A percentile compares a stretch with the other conserved stretches of the same genome.
Conservation (phyloP, 2,888 invertebrate genomes). For the Mesorhabditis sp. region DNA sequence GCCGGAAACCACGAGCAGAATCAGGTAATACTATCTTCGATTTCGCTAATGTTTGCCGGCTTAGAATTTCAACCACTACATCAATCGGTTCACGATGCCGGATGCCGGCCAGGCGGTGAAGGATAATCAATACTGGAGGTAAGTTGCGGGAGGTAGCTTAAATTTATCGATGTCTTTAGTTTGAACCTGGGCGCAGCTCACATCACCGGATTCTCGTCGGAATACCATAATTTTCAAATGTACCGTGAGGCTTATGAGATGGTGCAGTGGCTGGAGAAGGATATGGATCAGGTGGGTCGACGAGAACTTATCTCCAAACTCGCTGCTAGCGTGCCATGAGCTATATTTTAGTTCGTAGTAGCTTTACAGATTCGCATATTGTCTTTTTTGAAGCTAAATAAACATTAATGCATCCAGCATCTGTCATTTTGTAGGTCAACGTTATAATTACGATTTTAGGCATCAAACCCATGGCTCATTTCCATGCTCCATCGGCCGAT, state of each 20-base stretch:
- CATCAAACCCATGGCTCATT: background rate
- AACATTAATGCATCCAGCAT: background rate
- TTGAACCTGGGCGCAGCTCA: background rate
- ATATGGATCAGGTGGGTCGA: background rate
- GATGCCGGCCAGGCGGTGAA: background rate
- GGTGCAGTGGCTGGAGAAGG: background rate
- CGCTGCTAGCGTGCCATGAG: too few relatives aligned
- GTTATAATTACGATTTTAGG: background rate
- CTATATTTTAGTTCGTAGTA: too few relatives aligned
- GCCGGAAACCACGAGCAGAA: background rate
- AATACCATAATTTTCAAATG: background rate
- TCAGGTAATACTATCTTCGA: background rate
- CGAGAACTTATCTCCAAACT: too few relatives aligned
- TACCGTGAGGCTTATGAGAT: background rate
- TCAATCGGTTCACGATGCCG: background rate
- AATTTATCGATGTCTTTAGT: background rate
- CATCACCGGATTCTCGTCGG: background rate
- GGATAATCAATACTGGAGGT: background rate
- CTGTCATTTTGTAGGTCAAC: background rate
- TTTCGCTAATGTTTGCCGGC: background rate
- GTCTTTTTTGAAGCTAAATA: background rate
- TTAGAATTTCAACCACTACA: background rate
- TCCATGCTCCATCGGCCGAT: background rate
- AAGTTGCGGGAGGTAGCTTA: too few relatives aligned
- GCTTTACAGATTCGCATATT: too few relatives aligned